Evolutionary conservation across 1,140 invertebrate species (phyloP).

Genomic region (Sarcophaga peregrina): DNA sequence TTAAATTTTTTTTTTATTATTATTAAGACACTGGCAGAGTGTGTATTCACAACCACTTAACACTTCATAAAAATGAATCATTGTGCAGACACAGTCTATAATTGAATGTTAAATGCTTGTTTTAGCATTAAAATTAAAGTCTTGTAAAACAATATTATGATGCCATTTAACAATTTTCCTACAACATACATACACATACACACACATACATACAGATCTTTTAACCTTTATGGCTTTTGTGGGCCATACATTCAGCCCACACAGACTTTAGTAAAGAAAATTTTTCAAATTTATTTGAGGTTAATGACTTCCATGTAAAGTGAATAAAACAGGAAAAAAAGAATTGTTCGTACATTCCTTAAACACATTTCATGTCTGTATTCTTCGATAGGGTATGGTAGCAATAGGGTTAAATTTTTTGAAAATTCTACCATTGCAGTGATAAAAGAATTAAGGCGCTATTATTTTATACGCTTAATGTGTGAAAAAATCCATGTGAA

Average conservation of each 20-base stretch:
- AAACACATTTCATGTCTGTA: no score
- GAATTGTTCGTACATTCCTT: no score
- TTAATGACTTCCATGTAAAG: no score
- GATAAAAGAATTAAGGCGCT: no score
- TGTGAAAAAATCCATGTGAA: no score
- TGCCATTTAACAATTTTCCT: background rate
- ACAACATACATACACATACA: background rate
- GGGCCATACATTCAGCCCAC: background rate
- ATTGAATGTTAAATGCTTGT: constrained; percentile 3
- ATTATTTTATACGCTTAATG: no score
- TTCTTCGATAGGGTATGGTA: no score
- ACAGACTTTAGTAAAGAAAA: background rate
- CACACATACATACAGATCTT: background rate
- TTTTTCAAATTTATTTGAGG: no score
- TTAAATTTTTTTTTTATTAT: background rate
- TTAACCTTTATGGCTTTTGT: background rate
- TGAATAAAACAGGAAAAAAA: no score
- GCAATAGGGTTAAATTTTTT: no score
- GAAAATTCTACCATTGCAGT: no score
- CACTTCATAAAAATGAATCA: constrained; percentile 26
- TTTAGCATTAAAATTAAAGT: constrained; percentile 25
- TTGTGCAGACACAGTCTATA: background rate
- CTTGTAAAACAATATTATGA: constrained; percentile 17
- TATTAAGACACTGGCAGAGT: background rate
- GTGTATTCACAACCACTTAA: constrained; percentile 2